These are phyloP conservation scores for Jacana jacana DNA, from an alignment of 2,113 vertebrate species.

Conservation along the genomic window DNA sequence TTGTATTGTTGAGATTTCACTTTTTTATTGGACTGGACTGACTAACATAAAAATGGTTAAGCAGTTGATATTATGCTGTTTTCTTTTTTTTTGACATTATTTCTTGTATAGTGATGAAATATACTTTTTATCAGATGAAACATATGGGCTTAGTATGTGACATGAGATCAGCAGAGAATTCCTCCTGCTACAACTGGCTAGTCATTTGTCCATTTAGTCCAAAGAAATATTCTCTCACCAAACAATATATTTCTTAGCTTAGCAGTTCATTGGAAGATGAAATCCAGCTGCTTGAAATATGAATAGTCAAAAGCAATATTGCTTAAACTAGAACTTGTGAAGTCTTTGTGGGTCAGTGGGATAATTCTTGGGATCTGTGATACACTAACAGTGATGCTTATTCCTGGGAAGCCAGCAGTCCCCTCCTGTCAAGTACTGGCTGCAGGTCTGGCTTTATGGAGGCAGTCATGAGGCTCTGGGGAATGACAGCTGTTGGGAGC, in stretches of 20 bases:
- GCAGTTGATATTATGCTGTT: neutral
- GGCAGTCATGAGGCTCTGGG: neutral
- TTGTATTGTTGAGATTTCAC: neutral
- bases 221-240: slow-evolving; percentile 14
- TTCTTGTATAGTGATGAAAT: neutral
- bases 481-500: neutral
- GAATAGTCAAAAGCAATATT: neutral
- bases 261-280: neutral
- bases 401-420: neutral
- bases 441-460: neutral
- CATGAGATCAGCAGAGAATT: neutral
- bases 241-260: neutral
- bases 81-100: neutral
- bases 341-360: neutral
- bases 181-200: neutral
- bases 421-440: neutral
- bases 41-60: neutral
- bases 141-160: neutral
- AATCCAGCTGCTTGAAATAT: neutral
- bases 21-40: neutral
- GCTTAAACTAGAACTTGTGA: neutral
- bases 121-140: neutral
- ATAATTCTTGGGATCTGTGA: neutral
- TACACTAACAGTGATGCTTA: neutral
- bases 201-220: neutral